Percentiles rank a stretch among this genome's conserved stretches.
These are phyloP conservation scores for Fissipunctia ypsillon DNA, from an alignment of 2,888 invertebrate species.

Conservation along the genomic window DNA sequence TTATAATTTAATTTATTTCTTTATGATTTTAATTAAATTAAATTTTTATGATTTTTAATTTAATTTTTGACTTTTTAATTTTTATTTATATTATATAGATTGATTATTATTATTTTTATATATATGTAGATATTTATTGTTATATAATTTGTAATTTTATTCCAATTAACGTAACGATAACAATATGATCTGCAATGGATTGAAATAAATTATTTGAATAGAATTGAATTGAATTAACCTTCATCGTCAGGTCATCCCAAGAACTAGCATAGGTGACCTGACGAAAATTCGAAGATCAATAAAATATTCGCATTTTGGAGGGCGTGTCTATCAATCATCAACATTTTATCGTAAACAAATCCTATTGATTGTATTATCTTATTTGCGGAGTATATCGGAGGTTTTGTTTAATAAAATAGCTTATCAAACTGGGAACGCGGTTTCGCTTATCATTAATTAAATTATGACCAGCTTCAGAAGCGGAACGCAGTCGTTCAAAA, in stretches of 20 bases:
- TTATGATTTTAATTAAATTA: too few relatives aligned
- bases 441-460: conserved; percentile 12
- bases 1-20: too few relatives aligned
- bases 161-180: too few relatives aligned
- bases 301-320: conserved; percentile 3
- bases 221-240: too few relatives aligned
- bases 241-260: neutral
- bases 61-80: too few relatives aligned
- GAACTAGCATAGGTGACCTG: neutral
- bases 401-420: neutral
- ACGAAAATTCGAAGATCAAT: neutral
- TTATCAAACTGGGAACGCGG: neutral
- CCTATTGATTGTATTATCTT: conserved; percentile 32
- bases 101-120: too few relatives aligned
- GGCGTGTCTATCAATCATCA: neutral
- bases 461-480: neutral
- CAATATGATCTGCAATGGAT: too few relatives aligned
- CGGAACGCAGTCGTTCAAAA: neutral
- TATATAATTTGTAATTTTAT: too few relatives aligned
- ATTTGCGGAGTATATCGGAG: conserved; percentile 11
- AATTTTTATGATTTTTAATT: too few relatives aligned
- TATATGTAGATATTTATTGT: too few relatives aligned
- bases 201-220: too few relatives aligned
- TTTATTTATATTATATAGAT: too few relatives aligned
- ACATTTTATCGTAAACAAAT: neutral